Conservation (phyloP, 2,113 vertebrate genomes). For the Phrynosoma blainvillii region DNA sequence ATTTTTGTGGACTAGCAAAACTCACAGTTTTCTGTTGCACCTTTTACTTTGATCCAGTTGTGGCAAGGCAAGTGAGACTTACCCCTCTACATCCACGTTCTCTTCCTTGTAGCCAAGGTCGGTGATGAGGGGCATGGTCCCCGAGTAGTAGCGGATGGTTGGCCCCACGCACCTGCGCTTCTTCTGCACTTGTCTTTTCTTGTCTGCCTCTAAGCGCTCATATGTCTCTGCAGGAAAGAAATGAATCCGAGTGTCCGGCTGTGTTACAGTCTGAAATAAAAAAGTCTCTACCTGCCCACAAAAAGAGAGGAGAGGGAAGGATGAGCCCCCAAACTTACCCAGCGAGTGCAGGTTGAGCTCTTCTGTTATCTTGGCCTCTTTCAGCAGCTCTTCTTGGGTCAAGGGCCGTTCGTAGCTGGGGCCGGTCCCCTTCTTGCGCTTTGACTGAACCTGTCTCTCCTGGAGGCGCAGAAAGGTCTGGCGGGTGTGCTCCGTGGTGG, state of each 20-base stretch:
- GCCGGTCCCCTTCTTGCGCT: slow-evolving; percentile 83
- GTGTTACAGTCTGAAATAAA: no score
- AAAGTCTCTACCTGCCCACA: no score
- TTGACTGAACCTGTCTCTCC: slow-evolving; percentile 91
- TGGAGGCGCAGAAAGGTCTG: slow-evolving; percentile 93
- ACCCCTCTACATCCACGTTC: slow-evolving; percentile 96
- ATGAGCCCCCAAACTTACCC: slow-evolving; percentile 72
- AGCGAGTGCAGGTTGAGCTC: slow-evolving; percentile 93
- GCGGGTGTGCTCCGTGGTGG: slow-evolving; percentile 93
- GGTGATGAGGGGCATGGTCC: slow-evolving; percentile 89
- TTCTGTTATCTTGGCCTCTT: slow-evolving; percentile 92
- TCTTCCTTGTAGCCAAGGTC: slow-evolving; percentile 88
- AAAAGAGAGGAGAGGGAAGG: no score
- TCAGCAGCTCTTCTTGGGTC: slow-evolving; percentile 93
- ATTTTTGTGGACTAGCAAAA: not conserved
- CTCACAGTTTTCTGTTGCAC: not conserved
- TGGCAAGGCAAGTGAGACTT: not conserved
- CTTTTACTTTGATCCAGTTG: no score
- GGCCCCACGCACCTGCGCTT: slow-evolving; percentile 90
- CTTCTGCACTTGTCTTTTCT: slow-evolving; percentile 97
- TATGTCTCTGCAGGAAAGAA: slow-evolving; percentile 85
- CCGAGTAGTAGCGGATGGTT: slow-evolving; percentile 89
- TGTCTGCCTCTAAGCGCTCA: slow-evolving; percentile 93
- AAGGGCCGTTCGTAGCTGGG: slow-evolving; percentile 85
- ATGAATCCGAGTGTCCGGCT: not conserved